These are phyloP conservation scores for Drosophila austrosaltans DNA, from an alignment of 2,888 invertebrate species.

Conservation along the genomic window DNA sequence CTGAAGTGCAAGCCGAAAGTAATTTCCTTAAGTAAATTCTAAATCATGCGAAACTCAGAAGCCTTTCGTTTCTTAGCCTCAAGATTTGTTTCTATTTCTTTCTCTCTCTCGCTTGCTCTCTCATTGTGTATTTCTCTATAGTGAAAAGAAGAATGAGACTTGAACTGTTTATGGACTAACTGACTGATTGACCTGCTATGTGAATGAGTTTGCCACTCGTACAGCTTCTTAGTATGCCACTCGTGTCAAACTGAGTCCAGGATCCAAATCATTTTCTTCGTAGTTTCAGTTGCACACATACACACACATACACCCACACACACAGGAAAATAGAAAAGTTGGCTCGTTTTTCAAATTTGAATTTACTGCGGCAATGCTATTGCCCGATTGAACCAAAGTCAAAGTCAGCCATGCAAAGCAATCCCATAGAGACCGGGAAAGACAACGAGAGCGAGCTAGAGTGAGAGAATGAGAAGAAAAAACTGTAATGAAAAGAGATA, in stretches of 20 bases:
- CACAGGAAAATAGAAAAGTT: constrained; percentile 26
- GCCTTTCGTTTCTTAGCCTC: constrained; percentile 12
- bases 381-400: constrained; percentile 40
- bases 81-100: constrained; percentile 29
- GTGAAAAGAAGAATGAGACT: constrained; percentile 37
- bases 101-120: constrained; percentile 2
- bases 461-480: constrained; percentile 21
- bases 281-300: background rate
- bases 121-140: constrained; percentile 22
- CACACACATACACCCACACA: background rate
- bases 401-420: constrained; percentile 38
- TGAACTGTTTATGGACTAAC: constrained; percentile 54
- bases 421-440: background rate
- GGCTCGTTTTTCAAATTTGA: constrained; percentile 56
- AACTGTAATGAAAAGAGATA: constrained; percentile 17
- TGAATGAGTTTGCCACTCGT: constrained; percentile 22
- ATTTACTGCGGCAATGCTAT: constrained; percentile 41
- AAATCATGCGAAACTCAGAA: constrained; percentile 35
- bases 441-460: constrained; percentile 17
- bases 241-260: constrained; percentile 40
- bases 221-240: constrained; percentile 53
- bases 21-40: constrained; percentile 54
- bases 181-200: constrained; percentile 48
- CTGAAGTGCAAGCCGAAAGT: constrained; percentile 43
- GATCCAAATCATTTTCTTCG: constrained; percentile 3